A percentile compares a stretch with the other conserved stretches of the same genome.
Conservation (phyloP, 2,113 vertebrate species). For the Lycaon pictus region DNA sequence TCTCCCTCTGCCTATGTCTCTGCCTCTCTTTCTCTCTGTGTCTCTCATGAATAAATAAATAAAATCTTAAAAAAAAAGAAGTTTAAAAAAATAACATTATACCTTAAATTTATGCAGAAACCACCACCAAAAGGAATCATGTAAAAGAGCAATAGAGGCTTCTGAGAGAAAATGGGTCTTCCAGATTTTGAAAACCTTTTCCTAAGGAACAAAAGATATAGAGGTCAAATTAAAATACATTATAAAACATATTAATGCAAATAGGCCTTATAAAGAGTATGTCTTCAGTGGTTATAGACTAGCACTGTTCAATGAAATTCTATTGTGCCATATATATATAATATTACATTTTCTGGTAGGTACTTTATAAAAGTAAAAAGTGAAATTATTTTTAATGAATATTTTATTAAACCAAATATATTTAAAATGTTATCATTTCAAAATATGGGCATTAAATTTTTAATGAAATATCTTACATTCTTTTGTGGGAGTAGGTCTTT, state of each 20-base stretch:
- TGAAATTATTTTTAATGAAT: slow-evolving; percentile 34
- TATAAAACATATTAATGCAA: not conserved
- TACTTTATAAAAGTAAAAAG: slow-evolving; percentile 26
- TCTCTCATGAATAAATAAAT: too few relatives aligned
- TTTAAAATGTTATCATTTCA: not conserved
- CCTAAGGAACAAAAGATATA: slow-evolving; percentile 67
- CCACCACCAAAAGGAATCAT: slow-evolving; percentile 86
- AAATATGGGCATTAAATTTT: not conserved
- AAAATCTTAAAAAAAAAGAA: too few relatives aligned
- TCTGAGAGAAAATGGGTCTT: slow-evolving; percentile 82
- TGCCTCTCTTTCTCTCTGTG: too few relatives aligned
- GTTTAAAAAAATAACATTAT: slow-evolving; percentile 28
- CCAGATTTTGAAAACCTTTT: slow-evolving; percentile 76
- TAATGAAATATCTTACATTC: slow-evolving; percentile 36
- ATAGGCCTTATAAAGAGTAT: not conserved
- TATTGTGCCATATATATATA: not conserved
- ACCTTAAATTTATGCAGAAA: slow-evolving; percentile 85
- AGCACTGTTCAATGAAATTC: slow-evolving; percentile 14
- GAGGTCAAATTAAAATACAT: slow-evolving; percentile 37
- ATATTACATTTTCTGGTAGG: slow-evolving; percentile 22
- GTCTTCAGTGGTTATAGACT: not conserved
- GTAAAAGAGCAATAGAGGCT: slow-evolving; percentile 82
- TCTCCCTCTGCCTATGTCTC: too few relatives aligned
- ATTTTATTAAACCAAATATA: slow-evolving; percentile 48
- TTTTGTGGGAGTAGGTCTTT: slow-evolving; percentile 15